Evolutionary conservation across 2,113 vertebrate genomes (phyloP).

Genomic region (Tauraco erythrolophus): DNA sequence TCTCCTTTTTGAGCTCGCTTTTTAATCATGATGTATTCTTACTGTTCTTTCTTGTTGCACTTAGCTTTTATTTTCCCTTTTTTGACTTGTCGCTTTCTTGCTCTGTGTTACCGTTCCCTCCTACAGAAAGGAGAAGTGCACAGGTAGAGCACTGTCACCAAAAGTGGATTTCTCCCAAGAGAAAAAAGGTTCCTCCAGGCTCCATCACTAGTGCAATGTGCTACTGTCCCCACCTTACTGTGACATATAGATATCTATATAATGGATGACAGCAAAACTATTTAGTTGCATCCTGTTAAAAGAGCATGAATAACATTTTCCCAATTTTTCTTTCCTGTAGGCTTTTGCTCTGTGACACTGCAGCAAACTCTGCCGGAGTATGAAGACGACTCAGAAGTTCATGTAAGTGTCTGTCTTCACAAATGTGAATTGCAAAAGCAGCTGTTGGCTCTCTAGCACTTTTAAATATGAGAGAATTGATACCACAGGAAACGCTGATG

Average conservation of each 20-base stretch:
- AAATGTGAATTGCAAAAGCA: background rate
- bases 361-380: background rate
- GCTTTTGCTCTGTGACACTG: background rate
- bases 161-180: background rate
- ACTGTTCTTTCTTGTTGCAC: background rate
- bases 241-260: accelerated
- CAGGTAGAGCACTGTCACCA: accelerated
- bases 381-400: constrained; percentile 20
- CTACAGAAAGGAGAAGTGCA: background rate
- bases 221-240: background rate
- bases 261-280: background rate
- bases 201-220: background rate
- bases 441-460: background rate
- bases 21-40: background rate
- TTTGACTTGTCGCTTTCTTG: background rate
- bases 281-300: background rate
- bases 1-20: background rate
- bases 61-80: background rate
- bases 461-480: background rate
- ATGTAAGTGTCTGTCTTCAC: background rate
- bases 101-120: background rate
- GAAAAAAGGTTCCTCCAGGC: background rate
- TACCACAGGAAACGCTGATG: background rate
- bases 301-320: background rate
- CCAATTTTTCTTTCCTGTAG: background rate